Evolutionary conservation across 2,888 invertebrate species (phyloP), one percentile per base, ranked within the genome.

Genomic region (Cistogaster globosa): DNA sequence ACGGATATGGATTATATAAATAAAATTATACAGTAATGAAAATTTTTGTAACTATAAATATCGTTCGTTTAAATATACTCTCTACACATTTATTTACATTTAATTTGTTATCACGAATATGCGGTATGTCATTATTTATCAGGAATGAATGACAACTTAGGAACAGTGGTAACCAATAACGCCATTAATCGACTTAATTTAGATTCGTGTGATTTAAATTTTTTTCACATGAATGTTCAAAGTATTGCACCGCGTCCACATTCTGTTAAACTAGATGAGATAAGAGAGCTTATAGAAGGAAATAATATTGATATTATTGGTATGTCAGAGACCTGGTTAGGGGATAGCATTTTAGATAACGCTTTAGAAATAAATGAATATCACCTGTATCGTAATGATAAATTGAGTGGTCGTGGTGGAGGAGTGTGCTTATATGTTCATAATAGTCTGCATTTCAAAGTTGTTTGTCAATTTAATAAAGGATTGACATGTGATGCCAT

Each of bases 301-400:
- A 38, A 8, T 16, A 20, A 22, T 42, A 38, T 74, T 26, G 62
- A 74, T 42, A 38, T 74, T n/a, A 74, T 74, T 42, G 63, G 74
- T 6, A 38, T 74, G 36, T 63, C 74, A 3, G 53, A 74, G 38
- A 63, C 74, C 7, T 74, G 63, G 74, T 42, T 74, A n/a, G 63
- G 63, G 20, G 38, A 74, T 18, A 36, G 16, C 36, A 63, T 63
- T 16, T 38, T 36, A 1, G 38, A 74, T 51, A 42, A n/a, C 11
- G 51, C 51, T 14, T 18, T 72, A n/a, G 51, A 53, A 20, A 74
- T 74, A 22, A 9, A 51, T 20, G 53, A 42, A 2, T 63, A 63
- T 63, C 14, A 22, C 22, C 8, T 74, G 20, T 53, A 53, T 63
- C 60, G 74, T 16, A 55, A 63, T 16, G 63, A 74, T 36, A 74